Conservation (phyloP, 1,140 invertebrate genomes). For the Sitobion miscanthi region DNA sequence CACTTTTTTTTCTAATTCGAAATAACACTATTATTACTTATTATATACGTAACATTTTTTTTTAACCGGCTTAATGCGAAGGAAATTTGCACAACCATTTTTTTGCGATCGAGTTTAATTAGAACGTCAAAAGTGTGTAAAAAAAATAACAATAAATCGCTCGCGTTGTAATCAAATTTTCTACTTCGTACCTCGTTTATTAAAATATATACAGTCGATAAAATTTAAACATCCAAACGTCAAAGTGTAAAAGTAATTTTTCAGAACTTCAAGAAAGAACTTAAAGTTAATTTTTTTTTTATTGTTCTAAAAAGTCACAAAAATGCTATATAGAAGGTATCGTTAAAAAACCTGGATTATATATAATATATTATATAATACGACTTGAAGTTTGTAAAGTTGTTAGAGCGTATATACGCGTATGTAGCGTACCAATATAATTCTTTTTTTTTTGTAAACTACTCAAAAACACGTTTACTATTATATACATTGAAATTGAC, state of each 20-base stretch:
- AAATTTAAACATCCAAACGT: background rate
- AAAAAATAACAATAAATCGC: background rate
- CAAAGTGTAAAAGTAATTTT: background rate
- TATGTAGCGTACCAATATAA: background rate
- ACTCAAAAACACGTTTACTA: background rate
- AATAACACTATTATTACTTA: background rate
- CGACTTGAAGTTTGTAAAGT: slow-evolving; percentile 1
- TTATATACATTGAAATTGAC: background rate
- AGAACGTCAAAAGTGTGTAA: background rate
- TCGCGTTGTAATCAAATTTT: background rate
- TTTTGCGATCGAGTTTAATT: background rate
- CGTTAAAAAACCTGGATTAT: background rate
- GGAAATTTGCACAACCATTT: background rate
- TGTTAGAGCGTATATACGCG: background rate
- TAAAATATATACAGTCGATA: background rate
- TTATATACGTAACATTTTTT: background rate
- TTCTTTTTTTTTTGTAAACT: background rate
- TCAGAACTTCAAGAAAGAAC: background rate
- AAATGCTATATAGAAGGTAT: background rate
- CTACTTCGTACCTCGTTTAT: background rate
- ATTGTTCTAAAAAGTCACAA: background rate
- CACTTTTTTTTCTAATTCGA: background rate
- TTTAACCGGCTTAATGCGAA: background rate
- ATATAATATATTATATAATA: background rate
- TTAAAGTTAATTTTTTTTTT: background rate